These are phyloP conservation scores for Brachionus asplanchnoidis DNA, from an alignment of 1,140 invertebrate species.

Conservation along the genomic window DNA sequence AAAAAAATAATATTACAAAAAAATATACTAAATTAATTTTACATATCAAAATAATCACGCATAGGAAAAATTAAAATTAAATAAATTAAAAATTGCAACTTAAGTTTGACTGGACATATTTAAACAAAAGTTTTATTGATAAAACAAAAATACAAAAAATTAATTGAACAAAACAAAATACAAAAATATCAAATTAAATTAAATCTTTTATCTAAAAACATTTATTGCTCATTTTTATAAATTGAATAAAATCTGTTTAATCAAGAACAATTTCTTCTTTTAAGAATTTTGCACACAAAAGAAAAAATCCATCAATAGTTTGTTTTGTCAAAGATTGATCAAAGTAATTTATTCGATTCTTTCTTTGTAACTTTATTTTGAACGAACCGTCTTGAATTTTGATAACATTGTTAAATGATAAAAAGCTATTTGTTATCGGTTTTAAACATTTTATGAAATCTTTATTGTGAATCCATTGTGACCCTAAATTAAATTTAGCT, in stretches of 20 bases:
- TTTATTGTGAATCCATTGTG: background rate
- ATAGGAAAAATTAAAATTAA: too few species aligned
- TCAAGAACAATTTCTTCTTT: background rate
- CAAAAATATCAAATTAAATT: background rate
- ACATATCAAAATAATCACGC: too few species aligned
- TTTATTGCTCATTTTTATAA: background rate
- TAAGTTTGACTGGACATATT: background rate
- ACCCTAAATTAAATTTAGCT: background rate
- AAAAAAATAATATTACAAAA: too few species aligned
- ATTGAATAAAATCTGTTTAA: background rate
- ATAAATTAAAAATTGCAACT: background rate
- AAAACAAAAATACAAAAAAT: background rate
- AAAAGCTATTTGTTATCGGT: background rate
- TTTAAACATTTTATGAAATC: constrained; percentile 4
- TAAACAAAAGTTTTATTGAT: background rate
- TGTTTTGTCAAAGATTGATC: background rate
- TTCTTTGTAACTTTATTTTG: background rate
- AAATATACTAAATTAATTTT: too few species aligned
- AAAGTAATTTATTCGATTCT: background rate
- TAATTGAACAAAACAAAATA: background rate
- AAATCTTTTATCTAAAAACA: background rate
- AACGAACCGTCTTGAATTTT: background rate
- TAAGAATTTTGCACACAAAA: background rate
- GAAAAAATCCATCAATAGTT: background rate
- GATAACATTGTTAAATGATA: background rate